Conservation (phyloP, 2,888 invertebrate species). For the Bellardia bayeri region DNA sequence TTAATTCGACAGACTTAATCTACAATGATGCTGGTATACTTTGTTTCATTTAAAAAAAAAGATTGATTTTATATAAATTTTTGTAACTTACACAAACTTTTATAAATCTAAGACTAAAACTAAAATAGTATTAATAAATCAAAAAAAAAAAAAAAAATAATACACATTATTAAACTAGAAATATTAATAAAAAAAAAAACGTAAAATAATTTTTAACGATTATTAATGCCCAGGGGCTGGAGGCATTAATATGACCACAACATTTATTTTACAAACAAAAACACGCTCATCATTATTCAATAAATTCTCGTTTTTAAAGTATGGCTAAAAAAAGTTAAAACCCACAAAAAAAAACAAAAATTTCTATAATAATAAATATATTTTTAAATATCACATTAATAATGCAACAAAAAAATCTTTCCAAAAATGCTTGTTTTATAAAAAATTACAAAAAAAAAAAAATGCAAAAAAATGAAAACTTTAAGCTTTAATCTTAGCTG, state of each 20-base stretch:
- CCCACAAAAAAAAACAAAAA: constrained; percentile 8
- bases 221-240: constrained; percentile 70
- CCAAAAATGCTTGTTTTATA: background rate
- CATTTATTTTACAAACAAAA: constrained; percentile 39
- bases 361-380: constrained; percentile 26
- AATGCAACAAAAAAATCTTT: constrained; percentile 61
- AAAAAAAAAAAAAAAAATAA: constrained; percentile 38
- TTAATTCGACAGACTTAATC: background rate
- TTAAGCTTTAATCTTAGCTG: constrained; percentile 86
- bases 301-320: constrained; percentile 13
- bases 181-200: background rate
- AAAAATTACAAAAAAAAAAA: constrained; percentile 52
- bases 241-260: constrained; percentile 68
- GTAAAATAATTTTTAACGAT: constrained; percentile 45
- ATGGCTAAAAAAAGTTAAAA: background rate
- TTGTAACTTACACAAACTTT: constrained; percentile 31
- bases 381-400: constrained; percentile 70
- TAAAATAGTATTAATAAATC: constrained; percentile 36
- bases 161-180: constrained; percentile 20
- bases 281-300: constrained; percentile 12
- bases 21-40: background rate
- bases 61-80: constrained; percentile 14
- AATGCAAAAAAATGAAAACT: background rate
- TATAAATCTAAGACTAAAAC: constrained; percentile 41
- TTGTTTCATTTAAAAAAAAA: background rate